phyloP scores from a whole-genome alignment of 2,113 vertebrate genomes.

The Pogona vitticeps region DNA sequence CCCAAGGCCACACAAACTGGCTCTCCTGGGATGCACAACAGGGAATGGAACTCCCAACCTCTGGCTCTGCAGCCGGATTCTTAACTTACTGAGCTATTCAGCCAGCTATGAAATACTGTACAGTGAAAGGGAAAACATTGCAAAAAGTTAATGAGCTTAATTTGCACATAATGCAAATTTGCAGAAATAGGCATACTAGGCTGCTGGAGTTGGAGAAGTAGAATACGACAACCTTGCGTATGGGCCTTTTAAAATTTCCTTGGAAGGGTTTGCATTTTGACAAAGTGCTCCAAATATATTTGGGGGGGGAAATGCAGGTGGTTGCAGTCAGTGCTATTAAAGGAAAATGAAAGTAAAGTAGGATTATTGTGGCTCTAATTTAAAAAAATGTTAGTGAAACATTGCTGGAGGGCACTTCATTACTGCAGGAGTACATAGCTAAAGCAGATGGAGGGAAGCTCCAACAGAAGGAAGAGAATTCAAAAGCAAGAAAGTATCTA shows the following conservation, averaged over 20 bases:
- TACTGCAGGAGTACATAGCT: slow-evolving; percentile 22
- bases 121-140: too few species aligned
- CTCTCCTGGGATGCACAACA: too few species aligned
- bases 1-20: too few species aligned
- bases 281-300: slow-evolving; percentile 42
- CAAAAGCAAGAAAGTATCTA: neutral
- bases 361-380: slow-evolving; percentile 48
- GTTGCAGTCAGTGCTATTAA: slow-evolving; percentile 1
- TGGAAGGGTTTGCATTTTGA: slow-evolving; percentile 37
- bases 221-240: neutral
- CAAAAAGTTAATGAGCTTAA: too few species aligned
- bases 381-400: slow-evolving; percentile 21
- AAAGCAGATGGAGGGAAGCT: neutral
- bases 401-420: slow-evolving; percentile 45
- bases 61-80: too few species aligned
- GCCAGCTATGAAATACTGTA: too few species aligned
- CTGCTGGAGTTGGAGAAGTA: too few species aligned
- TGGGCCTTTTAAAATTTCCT: slow-evolving; percentile 20
- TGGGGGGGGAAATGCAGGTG: neutral
- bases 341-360: slow-evolving; percentile 27
- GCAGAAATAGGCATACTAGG: too few species aligned
- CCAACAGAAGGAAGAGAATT: neutral
- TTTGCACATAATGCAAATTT: too few species aligned
- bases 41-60: too few species aligned
- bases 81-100: too few species aligned